Base-by-base conservation (phyloP, 1,140 invertebrate genomes). In the Acromyrmex charruanus region DNA sequence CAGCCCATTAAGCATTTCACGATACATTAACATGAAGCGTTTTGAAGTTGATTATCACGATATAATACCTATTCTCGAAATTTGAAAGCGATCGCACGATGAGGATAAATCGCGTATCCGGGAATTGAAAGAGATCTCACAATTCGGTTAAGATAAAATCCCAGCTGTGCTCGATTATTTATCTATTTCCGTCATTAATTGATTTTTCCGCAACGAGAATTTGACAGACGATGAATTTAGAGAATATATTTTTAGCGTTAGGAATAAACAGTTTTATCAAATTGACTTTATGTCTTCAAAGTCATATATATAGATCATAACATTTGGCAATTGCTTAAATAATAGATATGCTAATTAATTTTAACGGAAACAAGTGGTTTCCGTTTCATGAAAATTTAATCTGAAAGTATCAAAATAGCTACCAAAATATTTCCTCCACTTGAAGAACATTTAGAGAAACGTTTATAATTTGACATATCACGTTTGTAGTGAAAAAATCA, bases 1-100 rank as follows among this genome's bases (percentile, higher is more conserved):
- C 80, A 49, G 39, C 80, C 69, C 53, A 84, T 84, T 84, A 84
- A 75, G 55, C 80, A 61, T 84, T 74, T 75, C 80, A 74, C 80
- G 31, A 84, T 63, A 84, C 80, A 75, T 74, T 74, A 75, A 84
- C 69, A 75, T 74, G 18, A 49, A 49, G 69, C 69, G 55, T 75
- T 75, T 75, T 49, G 53, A 84, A 84, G 69, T 82, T 61, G 69
- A 84, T 75, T 84, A 75, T 51, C 53, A 9, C 39, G 65, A 44
- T 12, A 49, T 35, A 53, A 49, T 35, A 53, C n/a, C 49, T 49
- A 74, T 74, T 84, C 21, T 55, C 39, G 14, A 74, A 75, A 84
- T 84, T 49, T 75, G 39, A 74, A 21, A 75, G 55, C 80, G 14
- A 35, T 51, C 28, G 14, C 55, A 28, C 77, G 44, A 80, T 31